Evolutionary conservation across 2,797 vertebrate species (phyloP), one percentile per base, ranked within the genome.

Genomic region (Silurus aristotelis): DNA sequence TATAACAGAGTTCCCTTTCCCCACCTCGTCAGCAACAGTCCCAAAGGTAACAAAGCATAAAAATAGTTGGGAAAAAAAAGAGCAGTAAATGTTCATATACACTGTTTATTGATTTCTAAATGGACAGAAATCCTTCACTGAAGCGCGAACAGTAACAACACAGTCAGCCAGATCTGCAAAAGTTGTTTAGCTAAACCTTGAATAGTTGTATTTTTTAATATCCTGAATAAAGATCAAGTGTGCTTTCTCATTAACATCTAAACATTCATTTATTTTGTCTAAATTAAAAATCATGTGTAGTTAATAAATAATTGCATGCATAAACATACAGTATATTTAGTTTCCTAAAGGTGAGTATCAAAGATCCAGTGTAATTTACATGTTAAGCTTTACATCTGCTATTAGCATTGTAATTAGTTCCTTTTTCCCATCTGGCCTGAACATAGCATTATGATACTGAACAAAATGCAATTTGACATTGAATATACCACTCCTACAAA

Each of bases 41-140:
- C 22, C 22, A 82, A 60, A 72, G 48, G 48, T 63, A 84, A 60
- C 43, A 82, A 70, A 75, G 75, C 66, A 80, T 55, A 12, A 81
- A 78, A 82, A 22, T 71, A 71, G 61, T 52, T 31, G n/a, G n/a
- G n/a, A 0, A 82, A 86, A 79, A 52, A 79, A 79, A 63, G 58
- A 79, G 20, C 56, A 83, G 46, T 67, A 72, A 17, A 80, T 77
- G 46, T 61, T 83, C 63, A 67, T 48, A 63, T 61, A 12, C 5
- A 46, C 64, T 17, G 56, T 70, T n/a, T 8, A 72, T 4, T 63
- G 43, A 22, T 80, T 80, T 80, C 8, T 80, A 64, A 63, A 43
- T 19, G 7, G 2, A 31, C 55, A 38, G 27, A 20, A 31, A n/a
- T 77, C 10, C 17, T 38, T 61, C 56, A 13, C 14, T 75, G 58